Base-by-base conservation (phyloP, 1,140 invertebrate genomes). In the Panagrolaimus sp. region DNA sequence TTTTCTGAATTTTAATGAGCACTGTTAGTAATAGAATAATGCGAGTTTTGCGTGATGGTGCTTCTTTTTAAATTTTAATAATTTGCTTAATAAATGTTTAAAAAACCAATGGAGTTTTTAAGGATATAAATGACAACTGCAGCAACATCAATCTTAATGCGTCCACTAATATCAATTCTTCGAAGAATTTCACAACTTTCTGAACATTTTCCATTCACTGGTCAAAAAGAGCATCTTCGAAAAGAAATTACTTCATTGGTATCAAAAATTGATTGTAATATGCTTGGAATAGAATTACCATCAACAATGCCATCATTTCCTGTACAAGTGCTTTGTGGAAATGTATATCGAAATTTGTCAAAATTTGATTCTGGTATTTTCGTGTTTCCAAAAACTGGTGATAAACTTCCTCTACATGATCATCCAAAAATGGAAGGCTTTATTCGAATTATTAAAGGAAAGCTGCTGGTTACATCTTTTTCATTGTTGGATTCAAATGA, bases 341-440 rank as follows among this genome's bases (percentile, higher is more conserved):
- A 16, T 57, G 13, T 13, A 20, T 20, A 16, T 16, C 9, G 20
- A 8, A 27, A 8, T 57, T 3, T 13, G 27, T 13, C 20, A 20
- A 16, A 11, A 27, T 66, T 78, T 62, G 63, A 67, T 31, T 53
- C 43, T 14, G 23, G 25, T 16, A 48, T 79, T 57, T 80, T 76
- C 62, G 75, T 73, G 2, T 66, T 76, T 20, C 67, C 65, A 23
- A 65, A 23, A 23, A 27, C 63, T 20, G 77, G 77, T 27, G 65
- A 51, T 20, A 65, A 45, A 42, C 69, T 76, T 63, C 75, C 75
- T 1, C 65, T 76, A 5, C 75, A 76, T 38, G 68, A 76, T 61
- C 75, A 76, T 64, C 77, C 65, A n/a, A 43, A 68, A 25, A 79
- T 71, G 53, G 66, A 53, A 47, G 75, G 76, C 11, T 76, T 76